Evolutionary conservation across 2,888 invertebrate genomes (phyloP), one percentile per base, ranked within the genome.

Genomic region (Xestia rhomboidea): DNA sequence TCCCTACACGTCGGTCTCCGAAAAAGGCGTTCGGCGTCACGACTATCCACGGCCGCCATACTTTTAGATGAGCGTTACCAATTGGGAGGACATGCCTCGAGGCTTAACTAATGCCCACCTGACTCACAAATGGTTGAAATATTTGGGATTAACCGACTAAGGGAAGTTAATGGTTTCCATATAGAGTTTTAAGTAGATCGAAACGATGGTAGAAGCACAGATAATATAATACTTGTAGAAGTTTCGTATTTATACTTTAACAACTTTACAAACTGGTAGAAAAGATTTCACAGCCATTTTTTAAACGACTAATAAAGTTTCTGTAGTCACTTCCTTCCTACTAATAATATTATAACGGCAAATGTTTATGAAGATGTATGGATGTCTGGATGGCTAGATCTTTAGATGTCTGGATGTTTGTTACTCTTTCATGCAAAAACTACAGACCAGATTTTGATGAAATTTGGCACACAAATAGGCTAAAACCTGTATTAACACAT

Each of bases 11-110:
- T 89, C 82, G 90, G 88, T 88, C 87, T 91, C 93, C 93, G 87
- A 94, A 96, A 95, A 94, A 93, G 93, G 93, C 91, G 87, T 88
- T 88, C 91, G 92, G 89, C 93, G 92, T 95, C 94, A 94, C 95
- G 94, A 94, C 88, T 90, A 90, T 90, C 90, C 88, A 77, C 64
- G 21, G 68, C 70, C 81, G 77, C 86, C 81, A 80, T 84, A 77
- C 73, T 81, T 82, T 81, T 46, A 81, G 77, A 73, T 38, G 76
- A 80, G 81, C 85, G 87, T 89, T 88, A 83, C 84, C 77, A 91
- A 91, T 91, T 87, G 79, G 77, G 79, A 88, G 77, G 84, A 77
- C 71, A 81, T 79, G 80, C 80, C 80, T 71, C 62, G 38, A 69
- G 62, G 62, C 76, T 63, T 62, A 70, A 71, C 73, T 64, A 84